Percentiles rank a stretch among this genome's conserved stretches.
phyloP scores from a whole-genome alignment of 1,140 invertebrate genomes.

The Gryllus bimaculatus region DNA sequence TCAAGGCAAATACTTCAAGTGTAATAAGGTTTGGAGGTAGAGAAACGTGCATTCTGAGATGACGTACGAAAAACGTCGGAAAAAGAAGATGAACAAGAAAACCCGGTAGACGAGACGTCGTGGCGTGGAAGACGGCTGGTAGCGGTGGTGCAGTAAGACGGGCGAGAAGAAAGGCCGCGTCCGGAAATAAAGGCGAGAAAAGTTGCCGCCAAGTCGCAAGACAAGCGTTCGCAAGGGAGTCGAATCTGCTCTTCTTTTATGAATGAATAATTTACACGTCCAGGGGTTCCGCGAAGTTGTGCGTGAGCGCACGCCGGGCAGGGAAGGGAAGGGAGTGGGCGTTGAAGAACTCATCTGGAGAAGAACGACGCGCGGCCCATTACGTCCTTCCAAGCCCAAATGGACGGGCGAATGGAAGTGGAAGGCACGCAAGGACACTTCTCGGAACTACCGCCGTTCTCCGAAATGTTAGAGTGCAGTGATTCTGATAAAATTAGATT shows the following conservation, averaged over 20 bases:
- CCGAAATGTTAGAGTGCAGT: too few relatives aligned
- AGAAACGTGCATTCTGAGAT: too few relatives aligned
- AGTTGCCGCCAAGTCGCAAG: background rate
- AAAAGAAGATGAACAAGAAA: too few relatives aligned
- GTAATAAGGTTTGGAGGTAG: too few relatives aligned
- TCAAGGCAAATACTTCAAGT: background rate
- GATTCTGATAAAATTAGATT: too few relatives aligned
- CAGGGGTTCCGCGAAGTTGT: too few relatives aligned
- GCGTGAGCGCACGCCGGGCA: too few relatives aligned
- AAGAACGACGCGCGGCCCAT: background rate
- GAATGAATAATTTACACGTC: background rate
- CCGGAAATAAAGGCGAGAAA: background rate
- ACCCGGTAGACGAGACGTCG: too few relatives aligned
- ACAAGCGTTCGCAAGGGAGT: background rate
- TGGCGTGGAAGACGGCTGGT: too few relatives aligned
- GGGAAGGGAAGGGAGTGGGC: background rate
- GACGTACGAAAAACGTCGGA: too few relatives aligned
- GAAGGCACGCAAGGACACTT: too few relatives aligned
- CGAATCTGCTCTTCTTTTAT: background rate
- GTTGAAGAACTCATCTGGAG: background rate
- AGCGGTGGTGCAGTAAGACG: background rate
- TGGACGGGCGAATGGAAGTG: background rate
- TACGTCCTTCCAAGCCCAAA: background rate
- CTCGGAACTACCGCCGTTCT: too few relatives aligned
- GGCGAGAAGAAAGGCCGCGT: background rate